Evolutionary conservation across 2,797 vertebrate genomes (phyloP).

Genomic region (Amazonetta brasiliensis): DNA sequence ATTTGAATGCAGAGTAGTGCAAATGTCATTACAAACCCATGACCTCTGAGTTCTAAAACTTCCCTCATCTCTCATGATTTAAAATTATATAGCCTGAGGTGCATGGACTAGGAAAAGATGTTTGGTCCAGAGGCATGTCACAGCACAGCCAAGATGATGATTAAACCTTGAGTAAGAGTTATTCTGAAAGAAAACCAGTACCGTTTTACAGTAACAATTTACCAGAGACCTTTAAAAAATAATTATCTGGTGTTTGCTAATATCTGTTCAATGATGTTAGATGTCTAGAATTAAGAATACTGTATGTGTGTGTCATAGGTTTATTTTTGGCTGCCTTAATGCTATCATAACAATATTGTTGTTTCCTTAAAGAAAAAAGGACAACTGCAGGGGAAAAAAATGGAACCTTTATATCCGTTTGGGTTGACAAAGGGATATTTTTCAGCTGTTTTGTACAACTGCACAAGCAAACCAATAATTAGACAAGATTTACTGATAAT

Average conservation of each 20-base stretch:
- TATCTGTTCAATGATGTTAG: not conserved
- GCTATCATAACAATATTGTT: not conserved
- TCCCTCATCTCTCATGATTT: not conserved
- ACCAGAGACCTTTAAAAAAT: conserved; percentile 1
- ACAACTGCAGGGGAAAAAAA: not conserved
- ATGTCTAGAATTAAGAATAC: not conserved
- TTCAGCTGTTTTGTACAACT: not conserved
- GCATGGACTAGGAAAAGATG: not conserved
- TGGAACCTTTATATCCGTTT: not conserved
- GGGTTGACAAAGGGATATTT: not conserved
- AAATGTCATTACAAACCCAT: not conserved
- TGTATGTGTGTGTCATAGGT: not conserved
- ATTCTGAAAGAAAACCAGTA: not conserved
- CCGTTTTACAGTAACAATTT: not conserved
- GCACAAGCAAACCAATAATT: not conserved
- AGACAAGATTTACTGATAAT: not conserved
- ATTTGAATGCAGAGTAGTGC: not conserved
- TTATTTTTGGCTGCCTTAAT: not conserved
- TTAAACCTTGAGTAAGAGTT: not conserved
- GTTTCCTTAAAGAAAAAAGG: not conserved
- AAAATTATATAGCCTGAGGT: conserved; percentile 7
- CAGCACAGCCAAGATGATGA: not conserved
- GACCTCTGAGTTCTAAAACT: conserved; percentile 1
- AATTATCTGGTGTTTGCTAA: not conserved
- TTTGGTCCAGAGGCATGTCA: not conserved